phyloP scores from a whole-genome alignment of 2,113 vertebrate genomes.

The Dipodomys spectabilis region DNA sequence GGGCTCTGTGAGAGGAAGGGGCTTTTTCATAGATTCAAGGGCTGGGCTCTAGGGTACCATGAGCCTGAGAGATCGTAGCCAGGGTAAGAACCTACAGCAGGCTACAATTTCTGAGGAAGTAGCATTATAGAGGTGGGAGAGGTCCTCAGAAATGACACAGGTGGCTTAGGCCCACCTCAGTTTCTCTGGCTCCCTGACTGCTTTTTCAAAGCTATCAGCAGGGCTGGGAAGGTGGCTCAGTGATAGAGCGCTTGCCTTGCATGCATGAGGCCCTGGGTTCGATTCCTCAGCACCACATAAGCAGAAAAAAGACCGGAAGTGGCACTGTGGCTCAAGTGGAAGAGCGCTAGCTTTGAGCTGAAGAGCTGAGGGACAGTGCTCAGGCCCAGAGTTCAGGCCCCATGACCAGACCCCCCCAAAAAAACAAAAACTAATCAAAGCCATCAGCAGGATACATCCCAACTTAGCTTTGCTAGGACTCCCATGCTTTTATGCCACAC shows the following conservation, averaged over 20 bases:
- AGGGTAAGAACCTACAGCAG: neutral
- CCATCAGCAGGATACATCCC: neutral
- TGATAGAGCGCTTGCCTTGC: too few relatives aligned
- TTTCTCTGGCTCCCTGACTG: neutral
- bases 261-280: too few relatives aligned
- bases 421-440: too few relatives aligned
- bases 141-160: neutral
- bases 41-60: neutral
- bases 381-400: too few relatives aligned
- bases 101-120: neutral
- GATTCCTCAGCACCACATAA: too few relatives aligned
- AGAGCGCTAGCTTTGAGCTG: too few relatives aligned
- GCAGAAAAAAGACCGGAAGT: too few relatives aligned
- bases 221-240: too few relatives aligned
- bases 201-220: slow-evolving; percentile 2
- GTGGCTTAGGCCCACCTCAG: neutral
- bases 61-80: neutral
- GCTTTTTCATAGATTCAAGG: neutral
- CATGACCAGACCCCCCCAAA: too few relatives aligned
- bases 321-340: too few relatives aligned
- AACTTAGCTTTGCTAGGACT: neutral
- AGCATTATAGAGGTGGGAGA: neutral
- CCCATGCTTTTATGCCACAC: neutral
- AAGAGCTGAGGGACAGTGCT: too few relatives aligned
- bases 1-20: neutral